Base-by-base conservation (phyloP, 1,140 invertebrate genomes). In the Papilio polytes region DNA sequence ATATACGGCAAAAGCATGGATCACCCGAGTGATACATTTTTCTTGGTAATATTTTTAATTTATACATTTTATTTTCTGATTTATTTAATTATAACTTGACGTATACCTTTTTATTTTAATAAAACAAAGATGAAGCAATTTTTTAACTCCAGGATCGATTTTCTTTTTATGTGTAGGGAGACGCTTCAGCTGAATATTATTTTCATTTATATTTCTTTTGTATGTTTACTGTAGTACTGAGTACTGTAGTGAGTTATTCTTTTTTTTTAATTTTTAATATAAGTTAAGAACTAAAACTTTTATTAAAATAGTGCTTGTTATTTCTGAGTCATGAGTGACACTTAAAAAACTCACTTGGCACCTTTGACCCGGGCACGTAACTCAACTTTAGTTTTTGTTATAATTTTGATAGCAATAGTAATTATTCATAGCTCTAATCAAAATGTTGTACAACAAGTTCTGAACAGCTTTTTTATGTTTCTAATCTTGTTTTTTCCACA, bases 1-100 rank as follows among this genome's bases (percentile, higher is more conserved):
- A 96, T 98, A 77, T 98, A 98, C 89, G 96, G 96, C 4, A 96
- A 95, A 76, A 93, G 89, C 51, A 85, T 94, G 72, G 90, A 95
- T 48, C 90, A 94, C 74, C 92, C 93, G 0, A 92, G 91, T 18
- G 89, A 88, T 36, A 91, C 90, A 7, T 94, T 94, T 83, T 90
- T 91, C 53, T 82, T 91, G 93, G 94, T 95, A 91, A 88, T 56
- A 63, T 63, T 74, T 59, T 56, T 15, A 41, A 51, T 80, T 46
- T n/a, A n/a, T n/a, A n/a, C n/a, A n/a, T n/a, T n/a, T n/a, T n/a
- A n/a, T n/a, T n/a, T n/a, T n/a, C n/a, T n/a, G n/a, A n/a, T n/a
- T n/a, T n/a, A n/a, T n/a, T n/a, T n/a, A n/a, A n/a, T n/a, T n/a
- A n/a, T n/a, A n/a, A n/a, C n/a, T n/a, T n/a, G 46, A 10, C 46